Conservation (phyloP, 2,797 vertebrate species). For the Argentina silus region DNA sequence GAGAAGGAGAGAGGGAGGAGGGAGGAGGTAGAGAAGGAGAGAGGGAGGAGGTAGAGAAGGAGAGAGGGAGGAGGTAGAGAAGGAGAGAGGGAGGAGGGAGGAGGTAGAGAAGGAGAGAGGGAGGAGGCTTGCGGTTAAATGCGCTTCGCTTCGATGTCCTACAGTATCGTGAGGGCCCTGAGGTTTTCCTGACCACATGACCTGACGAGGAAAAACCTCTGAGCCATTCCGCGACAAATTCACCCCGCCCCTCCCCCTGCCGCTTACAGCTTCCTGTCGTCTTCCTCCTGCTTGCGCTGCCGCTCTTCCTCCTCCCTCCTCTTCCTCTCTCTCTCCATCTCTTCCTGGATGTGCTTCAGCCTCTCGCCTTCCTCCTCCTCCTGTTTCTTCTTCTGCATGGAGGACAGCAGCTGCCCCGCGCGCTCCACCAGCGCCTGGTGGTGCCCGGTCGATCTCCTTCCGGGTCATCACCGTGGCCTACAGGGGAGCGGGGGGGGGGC, state of each 20-base stretch:
- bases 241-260: not conserved
- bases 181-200: not conserved
- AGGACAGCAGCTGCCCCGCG: constrained; percentile 88
- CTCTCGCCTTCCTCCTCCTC: constrained; percentile 93
- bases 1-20: not conserved
- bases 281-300: constrained; percentile 87
- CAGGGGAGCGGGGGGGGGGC: not conserved
- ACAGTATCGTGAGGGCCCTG: too few species aligned
- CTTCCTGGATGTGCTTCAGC: constrained; percentile 88
- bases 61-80: constrained; percentile 16
- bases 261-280: constrained; percentile 91
- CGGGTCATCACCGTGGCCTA: constrained; percentile 90
- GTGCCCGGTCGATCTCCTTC: constrained; percentile 89
- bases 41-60: constrained; percentile 16
- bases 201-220: not conserved
- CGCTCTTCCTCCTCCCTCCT: constrained; percentile 89
- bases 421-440: constrained; percentile 89
- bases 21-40: constrained; percentile 21
- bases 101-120: constrained; percentile 14
- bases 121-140: too few species aligned
- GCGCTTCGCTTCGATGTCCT: too few species aligned
- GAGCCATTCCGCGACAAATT: not conserved
- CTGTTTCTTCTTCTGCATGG: constrained; percentile 93
- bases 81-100: too few species aligned
- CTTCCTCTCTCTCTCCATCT: constrained; percentile 93